Base-by-base conservation (phyloP, 2,797 vertebrate species). In the Syngnathus rostellatus region DNA sequence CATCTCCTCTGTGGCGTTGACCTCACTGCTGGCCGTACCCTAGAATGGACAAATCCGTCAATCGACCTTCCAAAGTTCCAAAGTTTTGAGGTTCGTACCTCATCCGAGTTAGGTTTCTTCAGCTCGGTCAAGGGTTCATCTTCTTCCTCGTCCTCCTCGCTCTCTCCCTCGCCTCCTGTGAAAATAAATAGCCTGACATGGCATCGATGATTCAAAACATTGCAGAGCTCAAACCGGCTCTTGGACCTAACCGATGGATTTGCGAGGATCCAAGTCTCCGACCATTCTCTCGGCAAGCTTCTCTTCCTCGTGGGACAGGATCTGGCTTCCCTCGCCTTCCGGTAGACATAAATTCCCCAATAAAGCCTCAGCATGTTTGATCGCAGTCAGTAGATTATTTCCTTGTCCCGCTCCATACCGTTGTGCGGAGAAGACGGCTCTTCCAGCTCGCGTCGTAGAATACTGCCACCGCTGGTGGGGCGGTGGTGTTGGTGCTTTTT, bases 1-100 rank as follows among this genome's bases (percentile, higher is more conserved):
- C 94, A 97, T 96, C 83, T 95, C 95, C 83, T 96, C 94, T 0
- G 94, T 96, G 73, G 95, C 95, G 0, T 91, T 93, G 25, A 92
- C 94, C 79, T 97, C 95, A 31, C 92, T 95, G 86, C 92, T 92
- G 46, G 95, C 95, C 0, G 95, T 97, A 55, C 94, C 95, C 95
- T 97, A 80, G 16, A 16, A 12, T 46, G 50, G 46, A 59, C 12
- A 1, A 6, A 68, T 68, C 72, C 50, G 39, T 85, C 70, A 79
- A 41, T 73, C 74, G 23, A 45, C 39, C 63, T 77, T 66, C 50
- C 16, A 8, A 39, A 43, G 12, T 8, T 10, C 8, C 1, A 37
- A 31, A 31, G 0, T 38, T 7, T 19, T 0, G 55, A 2, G 0
- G 23, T 8, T 60, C 79, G 53, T 59, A 94, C 94, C 92, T 96